Conservation (phyloP, 2,888 invertebrate species). For the Caenorhabditis virilis region DNA sequence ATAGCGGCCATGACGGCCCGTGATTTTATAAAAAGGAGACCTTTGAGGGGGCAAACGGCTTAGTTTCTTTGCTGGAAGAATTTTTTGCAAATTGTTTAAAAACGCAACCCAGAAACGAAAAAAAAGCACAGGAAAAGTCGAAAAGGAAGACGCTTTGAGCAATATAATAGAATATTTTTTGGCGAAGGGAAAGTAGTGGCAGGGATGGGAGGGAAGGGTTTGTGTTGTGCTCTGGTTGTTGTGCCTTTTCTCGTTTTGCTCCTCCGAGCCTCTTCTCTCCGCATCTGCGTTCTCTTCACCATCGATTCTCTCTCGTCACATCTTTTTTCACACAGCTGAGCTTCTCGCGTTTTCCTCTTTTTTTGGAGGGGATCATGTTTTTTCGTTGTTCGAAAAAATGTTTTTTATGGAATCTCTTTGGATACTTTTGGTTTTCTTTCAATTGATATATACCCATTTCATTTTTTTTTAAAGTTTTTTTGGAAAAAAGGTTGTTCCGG, state of each 20-base stretch:
- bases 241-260: constrained; percentile 13
- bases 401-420: too few relatives aligned
- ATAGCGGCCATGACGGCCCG: constrained; percentile 65
- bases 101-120: too few relatives aligned
- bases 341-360: not conserved
- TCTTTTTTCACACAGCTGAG: constrained; percentile 5
- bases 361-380: not conserved
- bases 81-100: too few relatives aligned
- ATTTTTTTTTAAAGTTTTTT: too few relatives aligned
- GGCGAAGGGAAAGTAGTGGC: too few relatives aligned
- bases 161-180: constrained; percentile 41
- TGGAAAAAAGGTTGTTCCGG: too few relatives aligned
- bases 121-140: constrained; percentile 7
- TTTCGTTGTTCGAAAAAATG: not conserved
- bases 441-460: too few relatives aligned
- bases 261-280: constrained; percentile 4
- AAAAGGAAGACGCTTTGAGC: constrained; percentile 2
- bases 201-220: too few relatives aligned
- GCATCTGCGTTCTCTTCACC: constrained; percentile 23
- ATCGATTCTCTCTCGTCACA: constrained; percentile 7
- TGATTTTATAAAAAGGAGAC: too few relatives aligned
- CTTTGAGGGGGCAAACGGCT: too few relatives aligned
- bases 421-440: constrained; percentile 1
- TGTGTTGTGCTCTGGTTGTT: too few relatives aligned
- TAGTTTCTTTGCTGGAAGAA: too few relatives aligned